Evolutionary conservation across 1,140 invertebrate genomes (phyloP).

Genomic region (Zaprionus capensis): DNA sequence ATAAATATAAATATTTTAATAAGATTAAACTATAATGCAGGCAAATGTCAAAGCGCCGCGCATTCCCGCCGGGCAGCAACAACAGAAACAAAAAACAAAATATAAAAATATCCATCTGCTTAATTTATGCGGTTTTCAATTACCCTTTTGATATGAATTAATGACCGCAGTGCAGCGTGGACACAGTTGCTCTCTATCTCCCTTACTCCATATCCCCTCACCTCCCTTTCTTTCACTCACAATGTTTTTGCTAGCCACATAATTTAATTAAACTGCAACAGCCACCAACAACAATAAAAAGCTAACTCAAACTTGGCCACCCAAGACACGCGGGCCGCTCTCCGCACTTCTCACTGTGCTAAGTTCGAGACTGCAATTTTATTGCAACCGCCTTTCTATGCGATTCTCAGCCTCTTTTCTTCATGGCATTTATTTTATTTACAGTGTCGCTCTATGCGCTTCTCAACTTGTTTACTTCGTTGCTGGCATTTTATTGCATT

Average conservation of each 20-base stretch:
- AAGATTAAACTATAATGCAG: slow-evolving; percentile 83
- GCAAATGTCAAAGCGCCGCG: slow-evolving; percentile 73
- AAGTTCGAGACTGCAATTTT: no score
- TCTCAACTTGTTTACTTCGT: slow-evolving; percentile 23
- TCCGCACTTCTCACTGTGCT: slow-evolving; percentile 10
- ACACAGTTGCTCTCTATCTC: not conserved
- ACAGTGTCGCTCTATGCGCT: slow-evolving; percentile 23
- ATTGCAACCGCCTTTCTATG: slow-evolving; percentile 18
- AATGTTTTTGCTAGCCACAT: slow-evolving; percentile 40
- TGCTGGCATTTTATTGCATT: slow-evolving; percentile 25
- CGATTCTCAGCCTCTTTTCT: not conserved
- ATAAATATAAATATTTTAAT: slow-evolving; percentile 83
- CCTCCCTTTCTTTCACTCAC: not conserved
- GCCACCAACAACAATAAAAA: slow-evolving; percentile 6
- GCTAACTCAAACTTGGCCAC: slow-evolving; percentile 13
- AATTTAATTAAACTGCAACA: slow-evolving; percentile 66
- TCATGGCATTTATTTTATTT: slow-evolving; percentile 11
- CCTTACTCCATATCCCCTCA: not conserved
- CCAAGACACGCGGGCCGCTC: slow-evolving; percentile 27
- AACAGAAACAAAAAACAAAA: slow-evolving; percentile 26
- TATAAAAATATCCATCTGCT: slow-evolving; percentile 55
- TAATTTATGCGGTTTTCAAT: slow-evolving; percentile 83
- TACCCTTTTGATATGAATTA: slow-evolving; percentile 82
- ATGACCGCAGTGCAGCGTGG: slow-evolving; percentile 52
- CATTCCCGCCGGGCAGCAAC: slow-evolving; percentile 54